These are phyloP conservation scores for Vicugna pacos DNA, from an alignment of 2,113 vertebrate species.

Conservation along the genomic window DNA sequence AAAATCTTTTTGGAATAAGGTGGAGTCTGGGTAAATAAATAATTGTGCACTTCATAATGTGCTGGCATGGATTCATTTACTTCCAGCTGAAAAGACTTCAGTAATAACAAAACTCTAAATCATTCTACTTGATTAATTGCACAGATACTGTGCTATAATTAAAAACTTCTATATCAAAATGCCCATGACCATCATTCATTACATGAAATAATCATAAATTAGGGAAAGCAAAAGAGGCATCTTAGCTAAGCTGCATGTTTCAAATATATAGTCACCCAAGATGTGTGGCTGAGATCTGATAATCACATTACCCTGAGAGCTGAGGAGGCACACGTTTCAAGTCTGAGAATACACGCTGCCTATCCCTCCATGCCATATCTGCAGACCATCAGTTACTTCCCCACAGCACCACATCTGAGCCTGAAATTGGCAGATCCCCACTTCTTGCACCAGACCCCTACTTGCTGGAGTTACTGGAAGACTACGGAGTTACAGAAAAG, in stretches of 20 bases:
- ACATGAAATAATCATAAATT: conserved; percentile 51
- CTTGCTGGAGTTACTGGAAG: background rate
- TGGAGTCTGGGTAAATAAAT: background rate
- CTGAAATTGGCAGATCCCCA: background rate
- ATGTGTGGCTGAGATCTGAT: background rate
- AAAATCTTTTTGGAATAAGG: conserved; percentile 13
- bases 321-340: background rate
- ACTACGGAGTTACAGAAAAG: background rate
- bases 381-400: background rate
- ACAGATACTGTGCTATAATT: conserved; percentile 40
- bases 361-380: background rate
- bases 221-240: conserved; percentile 7
- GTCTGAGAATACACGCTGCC: background rate
- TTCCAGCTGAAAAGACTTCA: conserved; percentile 30
- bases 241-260: background rate
- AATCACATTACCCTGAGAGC: background rate
- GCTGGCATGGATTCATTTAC: background rate
- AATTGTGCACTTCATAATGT: conserved; percentile 26
- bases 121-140: conserved; percentile 13
- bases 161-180: conserved; percentile 45
- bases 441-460: background rate
- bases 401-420: background rate
- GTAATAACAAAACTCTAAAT: conserved; percentile 12
- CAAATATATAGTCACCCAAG: background rate
- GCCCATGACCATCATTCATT: background rate